Conservation (phyloP, 2,797 vertebrate genomes). For the Phalanger gymnotis region DNA sequence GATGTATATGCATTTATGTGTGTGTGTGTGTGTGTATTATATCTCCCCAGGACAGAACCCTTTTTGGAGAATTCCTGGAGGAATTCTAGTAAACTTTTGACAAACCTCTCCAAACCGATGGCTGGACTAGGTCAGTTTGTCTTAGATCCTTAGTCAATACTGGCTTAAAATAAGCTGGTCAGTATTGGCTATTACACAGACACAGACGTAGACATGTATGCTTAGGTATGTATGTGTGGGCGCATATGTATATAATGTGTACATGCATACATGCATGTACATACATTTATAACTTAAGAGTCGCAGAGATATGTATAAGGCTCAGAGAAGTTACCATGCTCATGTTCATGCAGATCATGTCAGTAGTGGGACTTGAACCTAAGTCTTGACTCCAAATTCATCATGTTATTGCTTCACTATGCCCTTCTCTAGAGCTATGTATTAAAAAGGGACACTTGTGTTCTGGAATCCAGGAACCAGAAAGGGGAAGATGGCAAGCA, state of each 20-base stretch:
- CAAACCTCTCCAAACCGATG: neutral
- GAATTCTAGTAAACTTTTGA: neutral
- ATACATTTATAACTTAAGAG: neutral
- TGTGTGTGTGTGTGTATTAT: neutral
- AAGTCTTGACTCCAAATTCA: neutral
- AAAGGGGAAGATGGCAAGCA: neutral
- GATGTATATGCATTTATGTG: neutral
- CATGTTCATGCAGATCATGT: neutral
- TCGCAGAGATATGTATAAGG: neutral
- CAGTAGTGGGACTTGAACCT: neutral
- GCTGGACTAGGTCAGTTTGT: neutral
- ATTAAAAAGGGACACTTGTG: neutral
- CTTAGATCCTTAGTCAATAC: neutral
- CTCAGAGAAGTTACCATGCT: neutral
- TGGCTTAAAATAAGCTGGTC: neutral
- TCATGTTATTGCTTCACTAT: neutral
- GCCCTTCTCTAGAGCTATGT: neutral
- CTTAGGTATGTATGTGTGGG: neutral
- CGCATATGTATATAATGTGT: neutral
- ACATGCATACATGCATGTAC: neutral
- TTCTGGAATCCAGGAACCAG: neutral
- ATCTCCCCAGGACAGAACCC: neutral
- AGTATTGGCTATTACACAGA: neutral
- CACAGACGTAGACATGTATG: too few relatives aligned
- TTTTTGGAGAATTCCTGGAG: neutral